Percentiles rank a stretch among this genome's conserved stretches.
These are phyloP conservation scores for Condylura cristata DNA, from an alignment of 2,113 vertebrate species.

Conservation along the genomic window DNA sequence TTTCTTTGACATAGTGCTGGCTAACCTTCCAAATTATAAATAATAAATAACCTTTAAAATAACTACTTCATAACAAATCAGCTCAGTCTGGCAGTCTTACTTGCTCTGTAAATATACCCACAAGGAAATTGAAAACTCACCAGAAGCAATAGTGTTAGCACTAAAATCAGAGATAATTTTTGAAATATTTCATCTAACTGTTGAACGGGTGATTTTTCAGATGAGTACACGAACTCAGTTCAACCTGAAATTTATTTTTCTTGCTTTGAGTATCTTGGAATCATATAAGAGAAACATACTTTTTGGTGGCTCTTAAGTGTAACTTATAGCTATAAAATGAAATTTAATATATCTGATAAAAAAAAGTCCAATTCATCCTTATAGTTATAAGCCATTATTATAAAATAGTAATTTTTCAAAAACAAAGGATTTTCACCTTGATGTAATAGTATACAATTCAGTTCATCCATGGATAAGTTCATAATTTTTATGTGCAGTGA, in stretches of 20 bases:
- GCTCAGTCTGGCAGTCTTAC: not conserved
- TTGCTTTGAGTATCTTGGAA: constrained; percentile 19
- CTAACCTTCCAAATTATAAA: constrained; percentile 22
- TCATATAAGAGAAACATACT: not conserved
- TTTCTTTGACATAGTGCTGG: constrained; percentile 9
- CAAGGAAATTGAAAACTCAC: not conserved
- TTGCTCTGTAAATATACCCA: not conserved
- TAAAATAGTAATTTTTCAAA: not conserved
- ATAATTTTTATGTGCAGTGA: constrained; percentile 5
- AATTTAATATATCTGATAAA: not conserved
- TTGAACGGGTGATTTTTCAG: not conserved
- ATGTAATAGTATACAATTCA: not conserved
- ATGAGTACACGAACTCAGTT: not conserved
- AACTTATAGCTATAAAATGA: constrained; percentile 11
- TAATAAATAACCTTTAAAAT: constrained; percentile 40
- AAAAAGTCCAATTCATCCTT: not conserved
- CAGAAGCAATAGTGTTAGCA: not conserved
- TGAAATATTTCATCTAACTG: not conserved
- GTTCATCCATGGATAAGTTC: not conserved
- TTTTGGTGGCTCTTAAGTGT: constrained; percentile 20
- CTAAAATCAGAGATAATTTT: not conserved
- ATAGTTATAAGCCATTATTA: not conserved
- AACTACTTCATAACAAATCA: not conserved
- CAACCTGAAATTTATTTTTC: constrained; percentile 6
- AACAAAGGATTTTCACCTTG: not conserved